phyloP scores from a whole-genome alignment of 2,888 invertebrate species.

The Anorthoa munda region DNA sequence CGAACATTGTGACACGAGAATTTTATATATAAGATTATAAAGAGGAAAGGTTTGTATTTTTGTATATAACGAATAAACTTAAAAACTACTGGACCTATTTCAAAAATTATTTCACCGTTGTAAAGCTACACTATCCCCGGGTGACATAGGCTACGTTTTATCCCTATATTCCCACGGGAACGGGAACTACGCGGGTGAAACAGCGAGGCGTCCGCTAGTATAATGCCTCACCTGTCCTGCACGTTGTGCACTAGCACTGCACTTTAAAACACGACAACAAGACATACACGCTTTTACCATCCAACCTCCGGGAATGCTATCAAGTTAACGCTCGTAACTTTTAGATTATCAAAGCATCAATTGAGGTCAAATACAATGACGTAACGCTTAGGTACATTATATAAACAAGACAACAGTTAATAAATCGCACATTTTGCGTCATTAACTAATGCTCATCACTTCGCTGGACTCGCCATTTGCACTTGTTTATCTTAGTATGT shows the following conservation, averaged over 20 bases:
- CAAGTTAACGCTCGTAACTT: constrained; percentile 46
- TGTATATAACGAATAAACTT: too few relatives aligned
- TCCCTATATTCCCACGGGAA: too few relatives aligned
- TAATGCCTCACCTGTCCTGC: constrained; percentile 20
- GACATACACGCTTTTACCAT: constrained; percentile 9
- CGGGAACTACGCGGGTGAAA: too few relatives aligned
- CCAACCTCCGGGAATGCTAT: constrained; percentile 37
- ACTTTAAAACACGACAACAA: background rate
- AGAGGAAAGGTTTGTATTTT: too few relatives aligned
- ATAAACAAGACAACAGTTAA: constrained; percentile 48
- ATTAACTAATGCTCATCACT: constrained; percentile 40
- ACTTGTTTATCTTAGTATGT: constrained; percentile 50
- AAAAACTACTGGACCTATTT: too few relatives aligned
- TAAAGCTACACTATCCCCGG: too few relatives aligned
- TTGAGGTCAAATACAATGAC: constrained; percentile 61
- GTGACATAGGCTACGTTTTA: too few relatives aligned
- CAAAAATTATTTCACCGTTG: too few relatives aligned
- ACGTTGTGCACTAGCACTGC: constrained; percentile 19
- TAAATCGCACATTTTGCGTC: constrained; percentile 44
- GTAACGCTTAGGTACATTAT: constrained; percentile 44
- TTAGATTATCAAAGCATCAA: constrained; percentile 61
- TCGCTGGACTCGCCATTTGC: constrained; percentile 26
- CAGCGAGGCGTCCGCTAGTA: too few relatives aligned
- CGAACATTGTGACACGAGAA: too few relatives aligned
- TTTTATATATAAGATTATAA: too few relatives aligned